Evolutionary conservation across 2,888 invertebrate species (phyloP), one percentile per base, ranked within the genome.

Genomic region (Eledone cirrhosa): DNA sequence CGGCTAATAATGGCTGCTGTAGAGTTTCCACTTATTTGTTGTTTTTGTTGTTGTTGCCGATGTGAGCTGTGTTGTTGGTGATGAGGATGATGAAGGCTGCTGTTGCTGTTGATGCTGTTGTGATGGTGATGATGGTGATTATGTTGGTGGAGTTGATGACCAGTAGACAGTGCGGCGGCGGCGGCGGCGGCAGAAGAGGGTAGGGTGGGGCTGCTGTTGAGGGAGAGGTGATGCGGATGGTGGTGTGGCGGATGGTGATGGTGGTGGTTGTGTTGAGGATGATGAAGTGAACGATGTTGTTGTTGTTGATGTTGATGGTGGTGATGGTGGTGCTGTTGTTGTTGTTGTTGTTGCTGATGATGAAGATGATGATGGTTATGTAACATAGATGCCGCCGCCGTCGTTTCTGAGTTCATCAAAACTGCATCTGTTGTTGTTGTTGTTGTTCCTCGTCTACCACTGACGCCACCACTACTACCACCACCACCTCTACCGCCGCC

Each of bases 211-310:
- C 33, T 41, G n/a, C n/a, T n/a, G 48, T 41, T 53, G 16, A 69
- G 72, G 27, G 24, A 24, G 14, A n/a, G 53, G n/a, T 29, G 31
- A 0, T 33, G 22, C 8, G 74, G 41, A 14, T 31, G 27, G 13
- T 29, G 79, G 41, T 4, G 74, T 79, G 29, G 79, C 78, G n/a
- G 78, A 78, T 74, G 82, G 80, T 31, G 85, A 78, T 78, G 48
- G 24, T 69, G 47, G 72, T 78, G 48, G 84, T 84, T 31, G 84
- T 82, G 53, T 80, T 80, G 33, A 82, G 48, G 59, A 83, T 80
- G 72, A 22, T 72, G 72, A 5, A 27, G 69, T 3, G 24, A 41
- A 19, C 31, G 72, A 29, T 41, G 31, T 13, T 31, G 22, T 19
- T 72, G 72, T 11, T n/a, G 29, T 16, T 31, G 41, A 5, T 22